phyloP scores from a whole-genome alignment of 2,888 invertebrate genomes.

The Stictocephala bisonia region DNA sequence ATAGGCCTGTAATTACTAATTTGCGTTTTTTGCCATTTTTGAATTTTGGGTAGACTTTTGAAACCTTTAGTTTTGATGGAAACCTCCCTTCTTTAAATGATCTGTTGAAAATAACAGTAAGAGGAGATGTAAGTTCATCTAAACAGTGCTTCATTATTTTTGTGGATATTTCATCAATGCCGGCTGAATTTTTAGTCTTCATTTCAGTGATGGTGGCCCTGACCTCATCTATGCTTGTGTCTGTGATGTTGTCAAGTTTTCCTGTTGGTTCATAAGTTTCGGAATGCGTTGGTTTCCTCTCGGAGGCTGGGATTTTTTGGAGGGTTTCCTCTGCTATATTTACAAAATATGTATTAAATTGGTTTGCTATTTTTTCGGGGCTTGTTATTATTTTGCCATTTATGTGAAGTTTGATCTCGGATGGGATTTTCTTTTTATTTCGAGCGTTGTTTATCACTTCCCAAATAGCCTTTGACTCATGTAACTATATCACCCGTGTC shows the following conservation, averaged over 20 bases:
- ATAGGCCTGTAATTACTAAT: neutral
- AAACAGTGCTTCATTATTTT: neutral
- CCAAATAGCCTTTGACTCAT: constrained; percentile 9
- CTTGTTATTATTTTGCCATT: constrained; percentile 3
- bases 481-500: too few species aligned
- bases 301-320: neutral
- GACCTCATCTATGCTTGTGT: neutral
- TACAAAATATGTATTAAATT: constrained; percentile 9
- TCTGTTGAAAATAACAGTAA: neutral
- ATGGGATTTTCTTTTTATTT: constrained; percentile 24
- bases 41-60: neutral
- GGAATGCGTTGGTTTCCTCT: neutral
- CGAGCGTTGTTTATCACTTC: constrained; percentile 39
- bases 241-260: neutral
- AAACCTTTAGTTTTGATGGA: too few species aligned
- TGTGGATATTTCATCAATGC: neutral
- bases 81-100: neutral
- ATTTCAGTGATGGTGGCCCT: neutral
- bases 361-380: neutral
- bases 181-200: constrained; percentile 1
- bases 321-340: neutral
- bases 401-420: neutral
- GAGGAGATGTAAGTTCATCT: neutral
- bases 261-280: constrained; percentile 4
- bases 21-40: neutral